These are phyloP conservation scores for Rachycentron canadum DNA, from an alignment of 2,797 vertebrate genomes.

Conservation along the genomic window DNA sequence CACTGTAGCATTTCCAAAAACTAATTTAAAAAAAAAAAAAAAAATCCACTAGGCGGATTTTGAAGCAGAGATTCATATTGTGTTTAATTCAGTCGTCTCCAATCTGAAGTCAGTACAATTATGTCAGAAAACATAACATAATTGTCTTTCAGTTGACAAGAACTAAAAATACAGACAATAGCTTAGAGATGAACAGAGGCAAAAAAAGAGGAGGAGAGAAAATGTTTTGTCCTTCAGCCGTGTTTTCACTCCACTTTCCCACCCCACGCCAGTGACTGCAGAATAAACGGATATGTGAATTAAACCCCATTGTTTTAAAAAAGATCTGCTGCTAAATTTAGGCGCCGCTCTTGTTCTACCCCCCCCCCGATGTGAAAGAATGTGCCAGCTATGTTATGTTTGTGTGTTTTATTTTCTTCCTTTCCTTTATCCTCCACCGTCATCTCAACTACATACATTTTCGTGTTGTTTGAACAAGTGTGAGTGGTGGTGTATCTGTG, in stretches of 20 bases:
- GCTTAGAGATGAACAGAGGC: conserved; percentile 84
- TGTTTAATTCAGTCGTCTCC: conserved; percentile 56
- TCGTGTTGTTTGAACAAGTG: conserved; percentile 69
- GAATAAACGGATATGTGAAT: conserved; percentile 87
- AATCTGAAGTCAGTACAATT: conserved; percentile 76
- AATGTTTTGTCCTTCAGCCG: conserved; percentile 83
- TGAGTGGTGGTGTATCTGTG: conserved; percentile 58
- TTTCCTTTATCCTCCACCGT: conserved; percentile 71
- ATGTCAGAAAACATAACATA: conserved; percentile 82
- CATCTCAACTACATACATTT: conserved; percentile 72
- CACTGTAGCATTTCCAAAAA: not conserved
- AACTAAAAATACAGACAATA: conserved; percentile 89
- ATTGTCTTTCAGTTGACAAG: conserved; percentile 83
- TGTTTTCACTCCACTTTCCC: conserved; percentile 81
- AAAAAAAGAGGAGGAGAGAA: conserved; percentile 65
- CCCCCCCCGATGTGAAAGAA: conserved; percentile 67
- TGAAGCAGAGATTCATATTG: conserved; percentile 36
- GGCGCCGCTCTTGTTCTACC: conserved; percentile 51
- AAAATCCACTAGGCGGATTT: conserved; percentile 30
- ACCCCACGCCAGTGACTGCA: conserved; percentile 79
- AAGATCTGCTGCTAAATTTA: conserved; percentile 84
- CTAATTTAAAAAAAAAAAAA: not conserved
- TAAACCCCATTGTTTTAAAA: conserved; percentile 86
- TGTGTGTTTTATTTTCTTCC: conserved; percentile 71
- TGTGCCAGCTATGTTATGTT: conserved; percentile 71